Percentiles rank a stretch among this genome's conserved stretches.
Conservation (phyloP, 2,888 invertebrate genomes). For the Cataglyphis albicans region DNA sequence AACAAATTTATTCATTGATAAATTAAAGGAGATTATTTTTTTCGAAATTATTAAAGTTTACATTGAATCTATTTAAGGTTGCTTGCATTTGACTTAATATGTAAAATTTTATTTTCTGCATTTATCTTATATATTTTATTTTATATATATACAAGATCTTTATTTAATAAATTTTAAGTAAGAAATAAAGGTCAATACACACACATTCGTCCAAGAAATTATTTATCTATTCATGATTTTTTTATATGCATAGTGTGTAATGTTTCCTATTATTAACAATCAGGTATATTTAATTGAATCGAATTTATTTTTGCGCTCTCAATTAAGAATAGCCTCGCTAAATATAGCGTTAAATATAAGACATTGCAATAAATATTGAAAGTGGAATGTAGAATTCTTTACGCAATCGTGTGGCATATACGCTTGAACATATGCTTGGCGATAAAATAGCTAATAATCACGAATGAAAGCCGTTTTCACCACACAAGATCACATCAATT, state of each 20-base stretch:
- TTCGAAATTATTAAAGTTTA: not conserved
- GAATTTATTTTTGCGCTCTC: not conserved
- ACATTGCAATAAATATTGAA: not conserved
- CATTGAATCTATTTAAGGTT: not conserved
- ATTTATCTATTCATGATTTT: not conserved
- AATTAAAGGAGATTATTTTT: not conserved
- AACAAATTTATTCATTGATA: not conserved
- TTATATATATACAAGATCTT: not conserved
- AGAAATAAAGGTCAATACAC: not conserved
- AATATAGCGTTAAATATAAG: constrained; percentile 1
- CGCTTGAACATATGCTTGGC: not conserved
- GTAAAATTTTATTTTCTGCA: not conserved
- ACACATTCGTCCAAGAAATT: not conserved
- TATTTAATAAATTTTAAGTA: not conserved
- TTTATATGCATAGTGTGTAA: not conserved
- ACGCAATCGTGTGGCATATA: constrained; percentile 3
- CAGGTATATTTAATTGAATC: not conserved
- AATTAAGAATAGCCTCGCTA: not conserved
- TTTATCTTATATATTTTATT: not conserved
- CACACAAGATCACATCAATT: constrained; percentile 18
- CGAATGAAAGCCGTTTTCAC: constrained; percentile 7
- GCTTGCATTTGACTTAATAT: not conserved
- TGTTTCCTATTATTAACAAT: not conserved
- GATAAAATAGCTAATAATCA: constrained; percentile 16
- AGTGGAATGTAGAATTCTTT: constrained; percentile 28